phyloP scores from a whole-genome alignment of 1,140 invertebrate genomes.

The Zaprionus camerounensis region DNA sequence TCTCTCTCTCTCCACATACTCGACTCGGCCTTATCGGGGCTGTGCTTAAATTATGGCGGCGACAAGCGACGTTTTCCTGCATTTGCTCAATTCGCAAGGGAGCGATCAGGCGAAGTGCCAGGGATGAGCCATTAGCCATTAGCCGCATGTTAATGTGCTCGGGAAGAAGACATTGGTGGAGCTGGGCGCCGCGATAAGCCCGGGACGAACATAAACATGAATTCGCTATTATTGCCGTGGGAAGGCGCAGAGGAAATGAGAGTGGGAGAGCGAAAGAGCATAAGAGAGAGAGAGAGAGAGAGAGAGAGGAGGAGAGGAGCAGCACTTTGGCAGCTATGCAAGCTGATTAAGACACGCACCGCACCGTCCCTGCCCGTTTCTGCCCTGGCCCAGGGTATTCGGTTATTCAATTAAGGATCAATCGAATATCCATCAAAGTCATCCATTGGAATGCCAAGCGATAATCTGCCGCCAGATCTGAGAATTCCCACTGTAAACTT shows the following conservation, averaged over 20 bases:
- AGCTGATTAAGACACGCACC: slow-evolving; percentile 32
- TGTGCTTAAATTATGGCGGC: slow-evolving; percentile 75
- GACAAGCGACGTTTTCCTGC: slow-evolving; percentile 38
- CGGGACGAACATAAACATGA: slow-evolving; percentile 54
- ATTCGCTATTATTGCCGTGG: slow-evolving; percentile 74
- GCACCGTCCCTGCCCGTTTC: too few species aligned
- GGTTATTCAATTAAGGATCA: slow-evolving; percentile 54
- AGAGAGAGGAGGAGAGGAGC: not conserved
- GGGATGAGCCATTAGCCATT: slow-evolving; percentile 78
- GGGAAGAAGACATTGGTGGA: slow-evolving; percentile 18
- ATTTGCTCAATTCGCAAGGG: slow-evolving; percentile 17
- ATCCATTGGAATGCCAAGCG: not conserved
- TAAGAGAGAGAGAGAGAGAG: not conserved
- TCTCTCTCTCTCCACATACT: not conserved
- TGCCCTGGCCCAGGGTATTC: slow-evolving; percentile 13
- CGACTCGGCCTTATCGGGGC: slow-evolving; percentile 47
- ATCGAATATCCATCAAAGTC: slow-evolving; percentile 51
- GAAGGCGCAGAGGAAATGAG: slow-evolving; percentile 2
- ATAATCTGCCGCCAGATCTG: slow-evolving; percentile 40
- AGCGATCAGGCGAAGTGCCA: slow-evolving; percentile 46
- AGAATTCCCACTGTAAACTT: slow-evolving; percentile 73
- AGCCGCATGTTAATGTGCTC: slow-evolving; percentile 61
- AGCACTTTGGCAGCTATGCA: slow-evolving; percentile 33
- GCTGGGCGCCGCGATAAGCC: slow-evolving; percentile 30
- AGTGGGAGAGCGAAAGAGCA: not conserved